Conservation (phyloP, 2,797 vertebrate species). For the Oryzias dopingdopingensis region DNA sequence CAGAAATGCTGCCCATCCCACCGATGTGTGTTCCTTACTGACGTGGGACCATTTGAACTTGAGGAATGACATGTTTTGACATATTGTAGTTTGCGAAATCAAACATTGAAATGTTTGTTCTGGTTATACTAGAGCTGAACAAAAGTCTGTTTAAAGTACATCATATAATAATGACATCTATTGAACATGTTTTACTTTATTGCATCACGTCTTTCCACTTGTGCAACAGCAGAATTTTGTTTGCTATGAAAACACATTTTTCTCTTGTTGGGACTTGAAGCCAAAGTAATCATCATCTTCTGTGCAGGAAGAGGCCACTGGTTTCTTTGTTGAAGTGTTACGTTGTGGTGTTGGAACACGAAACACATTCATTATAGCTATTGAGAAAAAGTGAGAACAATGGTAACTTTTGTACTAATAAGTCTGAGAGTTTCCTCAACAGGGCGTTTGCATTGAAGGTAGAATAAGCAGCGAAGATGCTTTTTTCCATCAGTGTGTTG, state of each 20-base stretch:
- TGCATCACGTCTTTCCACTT: not conserved
- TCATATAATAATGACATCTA: not conserved
- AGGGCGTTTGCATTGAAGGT: slow-evolving; percentile 11
- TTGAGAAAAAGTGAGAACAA: not conserved
- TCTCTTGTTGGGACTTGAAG: slow-evolving; percentile 3
- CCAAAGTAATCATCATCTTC: slow-evolving; percentile 1
- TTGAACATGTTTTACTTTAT: not conserved
- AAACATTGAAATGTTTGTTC: not conserved
- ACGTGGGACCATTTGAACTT: no score
- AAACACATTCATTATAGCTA: slow-evolving; percentile 14
- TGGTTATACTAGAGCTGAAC: no score
- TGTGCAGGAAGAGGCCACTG: not conserved
- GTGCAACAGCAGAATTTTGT: not conserved
- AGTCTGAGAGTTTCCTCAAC: not conserved
- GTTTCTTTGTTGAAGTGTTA: slow-evolving; percentile 8
- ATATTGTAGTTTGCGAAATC: not conserved
- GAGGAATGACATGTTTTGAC: no score
- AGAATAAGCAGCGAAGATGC: slow-evolving; percentile 8
- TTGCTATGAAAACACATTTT: not conserved
- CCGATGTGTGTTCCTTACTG: no score
- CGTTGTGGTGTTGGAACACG: slow-evolving; percentile 5
- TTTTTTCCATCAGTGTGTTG: no score
- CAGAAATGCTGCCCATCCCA: no score
- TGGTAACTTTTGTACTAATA: not conserved
- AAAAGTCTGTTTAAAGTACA: no score